phyloP scores from a whole-genome alignment of 2,797 vertebrate species.

The Sphenopsis melanotis region DNA sequence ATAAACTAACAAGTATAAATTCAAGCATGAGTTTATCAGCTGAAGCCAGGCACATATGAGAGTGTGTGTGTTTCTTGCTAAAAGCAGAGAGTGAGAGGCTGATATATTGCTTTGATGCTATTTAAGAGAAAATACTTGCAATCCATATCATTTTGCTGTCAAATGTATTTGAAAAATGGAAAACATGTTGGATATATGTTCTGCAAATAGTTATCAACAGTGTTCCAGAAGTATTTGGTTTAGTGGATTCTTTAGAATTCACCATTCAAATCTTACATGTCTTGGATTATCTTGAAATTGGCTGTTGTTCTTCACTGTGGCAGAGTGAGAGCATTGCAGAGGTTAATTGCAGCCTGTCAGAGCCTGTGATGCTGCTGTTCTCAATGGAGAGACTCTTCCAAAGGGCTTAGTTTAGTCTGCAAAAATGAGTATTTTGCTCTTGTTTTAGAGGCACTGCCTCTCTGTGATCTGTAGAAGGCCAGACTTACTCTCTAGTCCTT shows the following conservation, averaged over 20 bases:
- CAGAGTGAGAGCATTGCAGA: neutral
- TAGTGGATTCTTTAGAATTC: neutral
- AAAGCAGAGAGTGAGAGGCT: neutral
- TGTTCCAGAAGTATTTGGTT: neutral
- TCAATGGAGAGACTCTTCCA: neutral
- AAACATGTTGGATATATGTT: neutral
- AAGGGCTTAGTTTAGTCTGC: neutral
- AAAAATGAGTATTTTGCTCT: rapidly evolving
- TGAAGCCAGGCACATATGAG: neutral
- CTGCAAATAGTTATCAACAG: neutral
- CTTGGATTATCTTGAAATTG: neutral
- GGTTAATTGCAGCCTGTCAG: neutral
- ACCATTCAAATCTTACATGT: neutral
- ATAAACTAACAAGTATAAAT: neutral
- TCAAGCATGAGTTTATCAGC: slow-evolving; percentile 14
- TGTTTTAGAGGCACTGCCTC: neutral
- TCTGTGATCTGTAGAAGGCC: neutral
- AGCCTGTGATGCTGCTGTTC: neutral
- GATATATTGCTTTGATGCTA: neutral
- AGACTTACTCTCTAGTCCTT: neutral
- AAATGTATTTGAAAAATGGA: neutral
- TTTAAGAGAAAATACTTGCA: neutral
- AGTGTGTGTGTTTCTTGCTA: neutral
- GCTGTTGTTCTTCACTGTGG: neutral
- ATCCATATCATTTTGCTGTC: neutral